Conservation (phyloP, 2,113 vertebrate genomes). For the Brachypteracias leptosomus region DNA sequence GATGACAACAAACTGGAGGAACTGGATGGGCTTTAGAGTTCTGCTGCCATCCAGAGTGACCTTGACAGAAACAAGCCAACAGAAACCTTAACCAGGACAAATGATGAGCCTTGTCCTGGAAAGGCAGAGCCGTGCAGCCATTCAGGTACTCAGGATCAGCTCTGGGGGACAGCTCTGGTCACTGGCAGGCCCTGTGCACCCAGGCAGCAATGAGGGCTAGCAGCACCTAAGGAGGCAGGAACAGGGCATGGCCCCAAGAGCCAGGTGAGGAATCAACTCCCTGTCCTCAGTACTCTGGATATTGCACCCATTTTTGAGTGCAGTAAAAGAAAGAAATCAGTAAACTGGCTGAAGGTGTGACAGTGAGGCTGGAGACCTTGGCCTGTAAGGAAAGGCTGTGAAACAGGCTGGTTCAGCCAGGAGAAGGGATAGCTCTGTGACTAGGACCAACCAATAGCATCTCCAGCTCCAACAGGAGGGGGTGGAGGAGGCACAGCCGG, state of each 20-base stretch:
- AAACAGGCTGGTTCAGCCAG: background rate
- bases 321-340: background rate
- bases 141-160: background rate
- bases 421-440: background rate
- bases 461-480: background rate
- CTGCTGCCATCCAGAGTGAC: background rate
- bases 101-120: background rate
- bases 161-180: background rate
- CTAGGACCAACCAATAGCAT: background rate
- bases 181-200: background rate
- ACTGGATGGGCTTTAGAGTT: background rate
- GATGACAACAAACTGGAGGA: background rate
- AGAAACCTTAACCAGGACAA: background rate
- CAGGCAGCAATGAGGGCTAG: background rate
- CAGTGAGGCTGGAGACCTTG: background rate
- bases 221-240: background rate
- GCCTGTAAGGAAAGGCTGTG: background rate
- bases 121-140: background rate
- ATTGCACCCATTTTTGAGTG: background rate
- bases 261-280: rapidly evolving
- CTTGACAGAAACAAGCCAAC: background rate
- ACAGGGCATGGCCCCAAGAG: background rate
- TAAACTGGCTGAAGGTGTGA: background rate
- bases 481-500: background rate
- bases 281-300: background rate